These are phyloP conservation scores for Xenus cinereus DNA, from an alignment of 2,113 vertebrate genomes.

Conservation along the genomic window DNA sequence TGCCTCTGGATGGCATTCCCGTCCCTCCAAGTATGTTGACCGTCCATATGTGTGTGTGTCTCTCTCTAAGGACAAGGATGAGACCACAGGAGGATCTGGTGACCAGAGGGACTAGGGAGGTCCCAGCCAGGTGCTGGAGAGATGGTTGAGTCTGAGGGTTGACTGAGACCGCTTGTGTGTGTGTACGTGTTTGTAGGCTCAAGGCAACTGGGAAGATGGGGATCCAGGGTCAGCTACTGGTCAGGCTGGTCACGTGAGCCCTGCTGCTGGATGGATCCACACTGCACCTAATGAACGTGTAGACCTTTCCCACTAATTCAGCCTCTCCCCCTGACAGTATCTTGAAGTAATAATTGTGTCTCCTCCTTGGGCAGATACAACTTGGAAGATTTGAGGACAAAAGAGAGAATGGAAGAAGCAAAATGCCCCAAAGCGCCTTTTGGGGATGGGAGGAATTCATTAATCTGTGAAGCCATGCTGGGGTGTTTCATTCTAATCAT, in stretches of 20 bases:
- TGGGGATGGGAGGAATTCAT: not conserved
- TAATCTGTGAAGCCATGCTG: not conserved
- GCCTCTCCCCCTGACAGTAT: not conserved
- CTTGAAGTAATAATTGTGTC: not conserved
- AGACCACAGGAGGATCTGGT: not conserved
- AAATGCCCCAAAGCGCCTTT: not conserved
- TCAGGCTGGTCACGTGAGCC: not conserved
- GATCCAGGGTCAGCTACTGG: not conserved
- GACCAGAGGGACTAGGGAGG: not conserved
- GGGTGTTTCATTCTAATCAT: not conserved
- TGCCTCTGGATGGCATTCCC: not conserved
- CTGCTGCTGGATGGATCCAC: not conserved
- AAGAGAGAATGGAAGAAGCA: not conserved
- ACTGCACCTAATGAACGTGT: fast-evolving
- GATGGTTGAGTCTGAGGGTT: not conserved
- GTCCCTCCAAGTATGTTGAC: not conserved
- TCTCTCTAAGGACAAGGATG: not conserved
- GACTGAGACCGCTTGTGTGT: not conserved
- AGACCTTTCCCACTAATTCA: not conserved
- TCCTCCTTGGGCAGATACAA: not conserved
- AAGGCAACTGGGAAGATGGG: not conserved
- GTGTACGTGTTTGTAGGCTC: not conserved
- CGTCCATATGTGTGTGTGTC: not conserved
- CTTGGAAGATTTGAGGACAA: not conserved
- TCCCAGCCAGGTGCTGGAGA: not conserved